Percentiles rank a stretch among this genome's conserved stretches.
These are phyloP conservation scores for Drosophila helvetica DNA, from an alignment of 2,888 invertebrate species.

Conservation along the genomic window DNA sequence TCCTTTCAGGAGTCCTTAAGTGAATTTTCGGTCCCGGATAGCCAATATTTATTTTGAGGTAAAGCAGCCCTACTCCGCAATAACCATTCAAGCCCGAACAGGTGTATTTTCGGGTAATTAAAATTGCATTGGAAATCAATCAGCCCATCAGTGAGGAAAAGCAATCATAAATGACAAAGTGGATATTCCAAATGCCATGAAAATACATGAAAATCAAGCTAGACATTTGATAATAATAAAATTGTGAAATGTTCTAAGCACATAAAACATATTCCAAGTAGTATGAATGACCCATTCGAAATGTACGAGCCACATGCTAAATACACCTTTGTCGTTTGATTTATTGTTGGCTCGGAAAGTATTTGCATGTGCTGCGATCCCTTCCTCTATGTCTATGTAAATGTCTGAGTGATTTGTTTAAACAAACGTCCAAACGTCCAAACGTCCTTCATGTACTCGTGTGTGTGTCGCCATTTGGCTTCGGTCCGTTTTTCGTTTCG, in stretches of 20 bases:
- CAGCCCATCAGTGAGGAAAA: not conserved
- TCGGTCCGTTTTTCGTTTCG: constrained; percentile 7
- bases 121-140: not conserved
- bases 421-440: constrained; percentile 44
- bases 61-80: not conserved
- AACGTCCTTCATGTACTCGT: constrained; percentile 2
- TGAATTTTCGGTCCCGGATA: constrained; percentile 30
- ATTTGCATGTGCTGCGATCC: constrained; percentile 41
- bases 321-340: constrained; percentile 71
- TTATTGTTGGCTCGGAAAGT: constrained; percentile 57
- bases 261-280: too few relatives aligned
- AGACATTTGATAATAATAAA: not conserved
- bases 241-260: too few relatives aligned
- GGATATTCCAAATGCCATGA: too few relatives aligned
- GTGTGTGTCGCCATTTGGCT: not conserved
- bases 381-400: constrained; percentile 9
- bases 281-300: not conserved
- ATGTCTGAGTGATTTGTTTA: constrained; percentile 68
- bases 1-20: constrained; percentile 44
- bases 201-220: not conserved
- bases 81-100: constrained; percentile 11
- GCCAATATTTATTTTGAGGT: constrained; percentile 37
- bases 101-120: not conserved
- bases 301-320: constrained; percentile 52
- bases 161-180: too few relatives aligned